phyloP scores from a whole-genome alignment of 2,888 invertebrate genomes.

The Heliconius sara region DNA sequence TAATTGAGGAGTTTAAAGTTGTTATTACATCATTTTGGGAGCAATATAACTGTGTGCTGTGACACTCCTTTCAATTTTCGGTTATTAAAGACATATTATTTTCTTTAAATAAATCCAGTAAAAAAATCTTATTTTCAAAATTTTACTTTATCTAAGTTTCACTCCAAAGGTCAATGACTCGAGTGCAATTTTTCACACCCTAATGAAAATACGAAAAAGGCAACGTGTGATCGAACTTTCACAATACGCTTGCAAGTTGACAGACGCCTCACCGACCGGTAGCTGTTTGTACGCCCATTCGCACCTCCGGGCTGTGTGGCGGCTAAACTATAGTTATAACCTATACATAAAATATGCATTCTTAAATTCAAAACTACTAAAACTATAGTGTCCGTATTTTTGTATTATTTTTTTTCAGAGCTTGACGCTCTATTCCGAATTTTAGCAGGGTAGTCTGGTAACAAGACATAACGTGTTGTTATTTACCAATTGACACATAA shows the following conservation, averaged over 20 bases:
- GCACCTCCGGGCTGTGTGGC: slow-evolving; percentile 62
- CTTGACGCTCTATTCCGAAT: too few species aligned
- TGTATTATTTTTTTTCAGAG: too few species aligned
- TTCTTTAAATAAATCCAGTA: neutral
- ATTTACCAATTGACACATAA: too few species aligned
- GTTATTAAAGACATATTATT: too few species aligned
- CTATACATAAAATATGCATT: neutral
- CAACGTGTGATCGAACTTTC: slow-evolving; percentile 29
- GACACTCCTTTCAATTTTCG: too few species aligned
- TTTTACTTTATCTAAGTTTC: neutral
- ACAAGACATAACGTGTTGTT: too few species aligned
- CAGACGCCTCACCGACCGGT: slow-evolving; percentile 52
- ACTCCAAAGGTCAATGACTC: slow-evolving; percentile 30
- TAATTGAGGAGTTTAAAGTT: too few species aligned
- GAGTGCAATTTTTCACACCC: slow-evolving; percentile 35
- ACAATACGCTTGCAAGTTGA: slow-evolving; percentile 31
- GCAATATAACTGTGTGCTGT: too few species aligned
- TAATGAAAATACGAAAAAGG: slow-evolving; percentile 35
- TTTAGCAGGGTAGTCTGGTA: too few species aligned
- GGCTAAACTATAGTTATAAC: slow-evolving; percentile 6
- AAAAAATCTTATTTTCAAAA: neutral
- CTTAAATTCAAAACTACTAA: neutral
- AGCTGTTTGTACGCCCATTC: slow-evolving; percentile 70
- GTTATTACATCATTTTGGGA: too few species aligned
- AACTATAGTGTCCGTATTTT: neutral